Base-by-base conservation (phyloP, 2,888 invertebrate species). In the Stegana nigrithorax region DNA sequence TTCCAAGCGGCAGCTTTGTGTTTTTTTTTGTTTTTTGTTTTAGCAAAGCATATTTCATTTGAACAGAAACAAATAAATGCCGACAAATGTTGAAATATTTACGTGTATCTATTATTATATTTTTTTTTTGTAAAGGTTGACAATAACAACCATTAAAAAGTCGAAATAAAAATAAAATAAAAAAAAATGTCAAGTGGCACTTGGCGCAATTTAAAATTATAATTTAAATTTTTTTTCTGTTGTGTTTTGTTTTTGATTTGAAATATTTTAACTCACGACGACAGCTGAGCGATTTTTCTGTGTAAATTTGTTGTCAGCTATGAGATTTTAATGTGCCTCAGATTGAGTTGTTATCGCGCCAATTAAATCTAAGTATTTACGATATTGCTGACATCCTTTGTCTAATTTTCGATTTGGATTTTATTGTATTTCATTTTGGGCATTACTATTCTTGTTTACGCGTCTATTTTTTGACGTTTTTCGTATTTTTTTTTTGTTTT, bases 191-290 rank as follows among this genome's bases (percentile, higher is more conserved):
- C 75, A 64, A 79, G 75, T 75, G 75, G 72, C 75, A 79, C 80
- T 75, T 79, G 70, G 62, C 58, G 66, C 60, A 64, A 79, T 75
- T 75, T 75, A 70, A 75, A 75, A 79, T 79, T 79, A 79, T 75
- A 77, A 78, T 78, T 75, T 78, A 56, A 7, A 32, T 57, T 53
- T 17, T 25, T 26, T 53, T 47, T 57, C 14, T 29, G 51, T 65
- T 45, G 29, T 69, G 39, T 45, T 51, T 62, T 60, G 59, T 65
- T 66, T 60, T 60, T 62, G 12, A 60, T 64, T 64, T 14, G 61
- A 60, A 56, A 60, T 66, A 59, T 65, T 66, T 32, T 61, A 61
- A 19, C 36, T 27, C 23, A 19, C 12, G 51, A 51, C 5, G 51
- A 51, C 17, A 26, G 53, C 21, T 53, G 36, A 53, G 44, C 45